These are phyloP conservation scores for Lepidochitona cinerea DNA, from an alignment of 2,888 invertebrate species.

Conservation along the genomic window DNA sequence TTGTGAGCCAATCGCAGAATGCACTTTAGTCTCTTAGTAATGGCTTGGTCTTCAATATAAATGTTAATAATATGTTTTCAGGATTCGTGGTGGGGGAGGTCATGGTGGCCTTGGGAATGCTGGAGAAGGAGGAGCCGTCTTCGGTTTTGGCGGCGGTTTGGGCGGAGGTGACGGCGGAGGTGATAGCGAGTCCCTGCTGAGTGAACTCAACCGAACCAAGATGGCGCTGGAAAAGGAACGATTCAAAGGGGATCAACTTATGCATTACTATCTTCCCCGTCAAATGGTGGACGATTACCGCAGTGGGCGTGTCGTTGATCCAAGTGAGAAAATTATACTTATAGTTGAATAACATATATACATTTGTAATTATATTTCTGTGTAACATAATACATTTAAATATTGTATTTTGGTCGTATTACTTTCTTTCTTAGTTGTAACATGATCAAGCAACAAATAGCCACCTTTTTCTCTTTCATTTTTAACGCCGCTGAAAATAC, in stretches of 20 bases:
- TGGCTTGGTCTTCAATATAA: too few relatives aligned
- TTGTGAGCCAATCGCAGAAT: too few relatives aligned
- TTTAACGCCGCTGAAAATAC: too few relatives aligned
- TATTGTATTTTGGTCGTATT: too few relatives aligned
- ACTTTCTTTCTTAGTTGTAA: too few relatives aligned
- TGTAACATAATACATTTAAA: too few relatives aligned
- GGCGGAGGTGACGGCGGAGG: conserved; percentile 13
- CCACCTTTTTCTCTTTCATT: too few relatives aligned
- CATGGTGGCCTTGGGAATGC: background rate
- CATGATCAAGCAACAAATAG: too few relatives aligned
- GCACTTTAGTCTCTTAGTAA: too few relatives aligned
- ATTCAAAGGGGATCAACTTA: conserved; percentile 31
- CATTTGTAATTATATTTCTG: too few relatives aligned
- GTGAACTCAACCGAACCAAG: conserved; percentile 15
- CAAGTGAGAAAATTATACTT: conserved; percentile 38
- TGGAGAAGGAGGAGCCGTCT: conserved; percentile 12
- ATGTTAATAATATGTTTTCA: background rate
- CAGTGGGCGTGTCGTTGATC: conserved; percentile 35
- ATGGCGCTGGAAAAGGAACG: conserved; percentile 42
- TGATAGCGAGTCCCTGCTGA: conserved; percentile 16
- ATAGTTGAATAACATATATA: too few relatives aligned
- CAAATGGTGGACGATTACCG: conserved; percentile 36
- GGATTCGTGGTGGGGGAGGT: background rate
- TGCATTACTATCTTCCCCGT: conserved; percentile 43
- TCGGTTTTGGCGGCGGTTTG: background rate